Conservation (phyloP, 2,888 invertebrate genomes). For the Sesia bembeciformis region DNA sequence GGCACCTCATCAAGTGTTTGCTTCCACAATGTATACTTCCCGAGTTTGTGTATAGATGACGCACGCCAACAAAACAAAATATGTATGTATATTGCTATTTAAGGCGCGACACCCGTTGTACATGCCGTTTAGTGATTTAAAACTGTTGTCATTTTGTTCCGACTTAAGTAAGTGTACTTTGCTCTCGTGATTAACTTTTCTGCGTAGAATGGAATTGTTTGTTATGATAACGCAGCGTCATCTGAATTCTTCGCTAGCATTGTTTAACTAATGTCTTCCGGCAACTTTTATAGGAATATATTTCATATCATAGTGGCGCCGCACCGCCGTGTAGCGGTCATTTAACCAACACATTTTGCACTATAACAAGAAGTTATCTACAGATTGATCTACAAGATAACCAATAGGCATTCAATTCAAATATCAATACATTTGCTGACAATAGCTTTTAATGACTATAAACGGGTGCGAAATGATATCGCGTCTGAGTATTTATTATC, state of each 20-base stretch:
- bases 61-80: constrained; percentile 23
- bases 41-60: constrained; percentile 39
- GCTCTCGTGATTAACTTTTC: too few relatives aligned
- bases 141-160: too few relatives aligned
- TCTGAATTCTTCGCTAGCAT: background rate
- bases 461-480: constrained; percentile 48
- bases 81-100: too few relatives aligned
- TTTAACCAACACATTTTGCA: constrained; percentile 31
- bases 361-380: constrained; percentile 43
- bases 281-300: background rate
- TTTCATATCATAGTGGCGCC: constrained; percentile 9
- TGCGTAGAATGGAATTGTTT: background rate
- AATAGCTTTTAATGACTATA: constrained; percentile 66
- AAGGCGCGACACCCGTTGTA: too few relatives aligned
- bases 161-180: too few relatives aligned
- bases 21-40: constrained; percentile 32
- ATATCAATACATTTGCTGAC: constrained; percentile 54
- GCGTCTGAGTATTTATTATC: constrained; percentile 62
- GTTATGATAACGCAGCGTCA: background rate
- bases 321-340: constrained; percentile 15
- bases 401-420: constrained; percentile 65
- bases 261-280: background rate
- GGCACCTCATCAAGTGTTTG: constrained; percentile 38
- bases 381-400: constrained; percentile 55
- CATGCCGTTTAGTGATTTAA: too few relatives aligned